Conservation (phyloP, 2,888 invertebrate species). For the Meiosimyza decipiens region DNA sequence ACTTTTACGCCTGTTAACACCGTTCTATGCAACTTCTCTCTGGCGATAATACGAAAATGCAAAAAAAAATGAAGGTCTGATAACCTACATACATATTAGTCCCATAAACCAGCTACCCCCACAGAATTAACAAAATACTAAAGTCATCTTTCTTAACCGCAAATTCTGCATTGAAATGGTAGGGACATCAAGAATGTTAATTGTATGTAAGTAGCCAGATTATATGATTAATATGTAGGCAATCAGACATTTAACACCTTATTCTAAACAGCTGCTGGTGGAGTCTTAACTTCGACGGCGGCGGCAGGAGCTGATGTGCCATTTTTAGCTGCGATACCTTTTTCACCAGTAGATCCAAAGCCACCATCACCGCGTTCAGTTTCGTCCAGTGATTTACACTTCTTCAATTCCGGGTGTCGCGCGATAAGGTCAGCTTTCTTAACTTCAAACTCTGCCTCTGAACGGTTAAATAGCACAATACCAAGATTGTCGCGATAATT, state of each 20-base stretch:
- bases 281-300: not conserved
- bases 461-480: constrained; percentile 94
- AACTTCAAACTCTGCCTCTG: constrained; percentile 79
- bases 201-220: too few relatives aligned
- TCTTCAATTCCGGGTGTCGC: constrained; percentile 86
- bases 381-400: constrained; percentile 79
- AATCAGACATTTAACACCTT: too few relatives aligned
- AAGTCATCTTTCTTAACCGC: constrained; percentile 85
- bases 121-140: constrained; percentile 57
- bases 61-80: too few relatives aligned
- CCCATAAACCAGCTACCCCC: too few relatives aligned
- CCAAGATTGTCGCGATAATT: constrained; percentile 96
- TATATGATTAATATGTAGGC: too few relatives aligned
- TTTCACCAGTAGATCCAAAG: constrained; percentile 92
- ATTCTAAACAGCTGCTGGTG: too few relatives aligned
- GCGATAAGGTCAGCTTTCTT: constrained; percentile 94
- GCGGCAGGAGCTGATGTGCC: constrained; percentile 36
- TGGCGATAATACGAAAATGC: too few relatives aligned
- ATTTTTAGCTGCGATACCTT: constrained; percentile 54
- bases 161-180: constrained; percentile 87
- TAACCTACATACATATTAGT: too few relatives aligned
- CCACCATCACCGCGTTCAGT: constrained; percentile 89
- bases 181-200: constrained; percentile 89
- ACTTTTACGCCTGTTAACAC: too few relatives aligned
- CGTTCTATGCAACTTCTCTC: too few relatives aligned